phyloP scores from a whole-genome alignment of 1,140 invertebrate genomes.

The Galleria mellonella region DNA sequence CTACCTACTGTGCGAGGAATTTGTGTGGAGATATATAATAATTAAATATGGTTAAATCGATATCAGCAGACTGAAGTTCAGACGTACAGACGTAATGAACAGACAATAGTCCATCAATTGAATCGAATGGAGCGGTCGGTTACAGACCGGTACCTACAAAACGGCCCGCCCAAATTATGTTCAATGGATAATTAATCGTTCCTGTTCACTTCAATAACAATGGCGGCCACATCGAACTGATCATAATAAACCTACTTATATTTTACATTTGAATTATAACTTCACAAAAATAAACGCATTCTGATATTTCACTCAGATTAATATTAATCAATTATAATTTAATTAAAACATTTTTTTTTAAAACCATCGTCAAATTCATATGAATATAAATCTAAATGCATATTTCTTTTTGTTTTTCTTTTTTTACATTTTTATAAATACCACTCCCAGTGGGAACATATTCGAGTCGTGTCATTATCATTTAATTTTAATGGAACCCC shows the following conservation, averaged over 20 bases:
- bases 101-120: slow-evolving; percentile 20
- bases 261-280: too few species aligned
- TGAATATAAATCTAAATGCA: too few species aligned
- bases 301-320: slow-evolving; percentile 2
- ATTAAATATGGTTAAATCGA: too few species aligned
- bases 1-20: too few species aligned
- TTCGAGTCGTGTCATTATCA: slow-evolving; percentile 18
- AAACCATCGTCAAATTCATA: too few species aligned
- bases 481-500: slow-evolving; percentile 26
- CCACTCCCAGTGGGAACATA: slow-evolving; percentile 14
- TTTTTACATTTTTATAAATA: background rate
- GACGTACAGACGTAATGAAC: slow-evolving; percentile 4
- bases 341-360: too few species aligned
- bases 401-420: background rate
- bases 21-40: too few species aligned
- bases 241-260: slow-evolving; percentile 23
- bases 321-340: too few species aligned
- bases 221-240: slow-evolving; percentile 42
- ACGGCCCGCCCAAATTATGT: slow-evolving; percentile 65
- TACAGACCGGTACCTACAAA: slow-evolving; percentile 31
- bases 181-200: slow-evolving; percentile 68
- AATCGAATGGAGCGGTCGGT: slow-evolving; percentile 37
- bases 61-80: too few species aligned
- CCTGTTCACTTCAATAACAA: slow-evolving; percentile 62
- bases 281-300: slow-evolving; percentile 5